These are phyloP conservation scores for Rhabdomys pumilio DNA, from an alignment of 2,797 vertebrate genomes.

Conservation along the genomic window DNA sequence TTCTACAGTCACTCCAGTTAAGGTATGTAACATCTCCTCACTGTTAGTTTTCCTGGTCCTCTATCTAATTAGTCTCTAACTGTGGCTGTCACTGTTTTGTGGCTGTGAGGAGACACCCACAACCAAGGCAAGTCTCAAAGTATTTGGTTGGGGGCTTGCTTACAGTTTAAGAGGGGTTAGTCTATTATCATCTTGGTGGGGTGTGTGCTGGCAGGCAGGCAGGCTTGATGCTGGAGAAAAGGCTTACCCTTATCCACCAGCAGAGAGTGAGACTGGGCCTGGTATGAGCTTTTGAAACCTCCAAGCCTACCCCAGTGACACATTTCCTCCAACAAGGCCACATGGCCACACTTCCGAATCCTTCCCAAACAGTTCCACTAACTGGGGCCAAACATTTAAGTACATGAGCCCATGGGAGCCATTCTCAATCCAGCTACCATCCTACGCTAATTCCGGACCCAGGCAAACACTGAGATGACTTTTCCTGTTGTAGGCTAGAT, in stretches of 20 bases:
- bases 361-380: background rate
- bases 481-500: slow-evolving; percentile 16
- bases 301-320: background rate
- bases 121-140: background rate
- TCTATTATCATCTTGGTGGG: background rate
- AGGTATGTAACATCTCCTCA: background rate
- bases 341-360: background rate
- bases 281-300: background rate
- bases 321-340: background rate
- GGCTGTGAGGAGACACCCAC: background rate
- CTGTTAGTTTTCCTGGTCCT: background rate
- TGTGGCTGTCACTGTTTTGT: too few relatives aligned
- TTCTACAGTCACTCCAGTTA: background rate
- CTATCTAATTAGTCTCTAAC: background rate
- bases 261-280: background rate
- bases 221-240: background rate
- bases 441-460: background rate
- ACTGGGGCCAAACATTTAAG: background rate
- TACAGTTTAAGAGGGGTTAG: background rate
- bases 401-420: background rate
- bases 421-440: background rate
- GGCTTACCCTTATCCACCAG: background rate
- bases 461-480: slow-evolving; percentile 7
- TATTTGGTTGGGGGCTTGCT: background rate
- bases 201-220: background rate